phyloP scores from a whole-genome alignment of 2,888 invertebrate genomes.

The Sipunculus nudus region DNA sequence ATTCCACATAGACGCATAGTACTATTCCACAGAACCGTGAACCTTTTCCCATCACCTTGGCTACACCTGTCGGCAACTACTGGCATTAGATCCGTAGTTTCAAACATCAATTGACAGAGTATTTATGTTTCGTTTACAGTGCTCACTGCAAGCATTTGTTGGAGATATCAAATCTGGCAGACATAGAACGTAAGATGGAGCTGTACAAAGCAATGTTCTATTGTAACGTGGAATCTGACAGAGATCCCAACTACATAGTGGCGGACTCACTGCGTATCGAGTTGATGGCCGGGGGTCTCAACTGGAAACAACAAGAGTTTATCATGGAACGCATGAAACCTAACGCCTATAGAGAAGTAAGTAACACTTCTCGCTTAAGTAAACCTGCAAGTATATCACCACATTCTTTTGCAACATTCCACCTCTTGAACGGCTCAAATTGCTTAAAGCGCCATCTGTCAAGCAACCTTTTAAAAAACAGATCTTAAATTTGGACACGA shows the following conservation, averaged over 20 bases:
- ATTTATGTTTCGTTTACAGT: too few species aligned
- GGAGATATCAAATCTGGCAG: constrained; percentile 60
- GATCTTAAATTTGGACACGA: too few species aligned
- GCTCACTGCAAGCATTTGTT: constrained; percentile 59
- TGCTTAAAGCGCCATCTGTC: too few species aligned
- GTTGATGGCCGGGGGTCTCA: constrained; percentile 64
- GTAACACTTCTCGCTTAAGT: background rate
- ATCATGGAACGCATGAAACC: constrained; percentile 61
- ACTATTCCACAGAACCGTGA: too few species aligned
- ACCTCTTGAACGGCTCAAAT: too few species aligned
- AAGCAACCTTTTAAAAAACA: too few species aligned
- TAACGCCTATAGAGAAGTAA: constrained; percentile 59
- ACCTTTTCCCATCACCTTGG: too few species aligned
- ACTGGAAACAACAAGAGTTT: constrained; percentile 64
- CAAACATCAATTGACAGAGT: too few species aligned
- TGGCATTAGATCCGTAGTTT: too few species aligned
- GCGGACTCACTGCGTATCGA: constrained; percentile 62
- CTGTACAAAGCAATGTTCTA: constrained; percentile 64
- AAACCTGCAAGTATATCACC: background rate
- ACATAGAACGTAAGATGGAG: constrained; percentile 64
- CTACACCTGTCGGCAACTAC: too few species aligned
- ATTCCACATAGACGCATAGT: too few species aligned
- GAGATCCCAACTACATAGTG: constrained; percentile 62
- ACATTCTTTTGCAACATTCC: background rate
- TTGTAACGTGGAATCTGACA: constrained; percentile 58